Conservation (phyloP, 2,797 vertebrate genomes). For the Acipenser transmontanus region DNA sequence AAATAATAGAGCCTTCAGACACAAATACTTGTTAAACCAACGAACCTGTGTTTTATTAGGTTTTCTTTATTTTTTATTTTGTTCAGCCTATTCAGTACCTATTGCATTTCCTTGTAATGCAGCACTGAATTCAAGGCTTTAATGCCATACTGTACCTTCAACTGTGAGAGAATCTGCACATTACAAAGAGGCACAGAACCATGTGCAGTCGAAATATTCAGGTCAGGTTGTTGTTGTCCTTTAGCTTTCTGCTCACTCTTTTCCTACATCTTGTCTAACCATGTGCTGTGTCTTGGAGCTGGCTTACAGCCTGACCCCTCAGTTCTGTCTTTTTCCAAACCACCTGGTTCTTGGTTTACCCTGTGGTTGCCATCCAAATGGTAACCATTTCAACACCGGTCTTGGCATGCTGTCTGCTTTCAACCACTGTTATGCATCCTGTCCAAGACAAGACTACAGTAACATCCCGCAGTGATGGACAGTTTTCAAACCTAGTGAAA, state of each 20-base stretch:
- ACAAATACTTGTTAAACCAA: no score
- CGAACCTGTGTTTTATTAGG: no score
- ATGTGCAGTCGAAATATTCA: neutral
- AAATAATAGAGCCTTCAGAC: no score
- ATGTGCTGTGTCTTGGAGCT: conserved; percentile 7
- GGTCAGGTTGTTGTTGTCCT: neutral
- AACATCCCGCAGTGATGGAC: no score
- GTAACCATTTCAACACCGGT: conserved; percentile 18
- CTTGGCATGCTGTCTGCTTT: conserved; percentile 13
- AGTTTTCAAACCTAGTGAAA: neutral
- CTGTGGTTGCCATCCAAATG: conserved; percentile 16
- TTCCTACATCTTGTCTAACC: conserved; percentile 3
- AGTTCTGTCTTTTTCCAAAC: conserved; percentile 9
- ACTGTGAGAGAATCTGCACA: no score
- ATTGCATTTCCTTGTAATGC: no score
- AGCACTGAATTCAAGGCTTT: no score
- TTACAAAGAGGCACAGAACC: no score
- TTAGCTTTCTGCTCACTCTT: neutral
- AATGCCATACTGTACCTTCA: no score
- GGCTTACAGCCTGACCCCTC: conserved; percentile 15
- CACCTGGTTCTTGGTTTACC: conserved; percentile 23
- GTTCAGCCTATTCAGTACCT: no score
- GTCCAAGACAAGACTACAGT: no score
- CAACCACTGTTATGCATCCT: neutral
- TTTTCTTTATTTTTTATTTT: no score